Evolutionary conservation across 2,888 invertebrate genomes (phyloP), one percentile per base, ranked within the genome.

Genomic region (Temnothorax ravouxi): DNA sequence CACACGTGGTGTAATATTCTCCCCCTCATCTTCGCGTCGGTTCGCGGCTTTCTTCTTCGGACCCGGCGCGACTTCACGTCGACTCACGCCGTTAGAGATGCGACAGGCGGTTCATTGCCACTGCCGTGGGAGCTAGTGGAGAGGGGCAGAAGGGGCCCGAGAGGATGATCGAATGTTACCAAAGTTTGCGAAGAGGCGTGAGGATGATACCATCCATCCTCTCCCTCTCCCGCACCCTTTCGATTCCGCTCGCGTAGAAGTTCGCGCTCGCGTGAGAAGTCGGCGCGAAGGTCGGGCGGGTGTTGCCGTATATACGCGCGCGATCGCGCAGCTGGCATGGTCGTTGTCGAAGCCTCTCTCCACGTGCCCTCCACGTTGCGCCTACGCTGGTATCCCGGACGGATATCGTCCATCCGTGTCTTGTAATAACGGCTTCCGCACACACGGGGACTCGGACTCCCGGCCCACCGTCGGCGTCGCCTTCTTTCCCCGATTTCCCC

Each of bases 1-100:
- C 93, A 93, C 94, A 94, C 94, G 93, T 94, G 94, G 94, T 92
- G 93, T 93, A 94, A 94, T 94, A 94, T 94, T 94, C 93, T 91
- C 86, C 90, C 89, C 89, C 88, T 88, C 84, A 83, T 85, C 86
- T 75, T 84, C 75, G 85, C 87, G 74, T 76, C 85, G 69, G 66
- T 80, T 83, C 85, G 80, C 83, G 79, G 75, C 75, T 83, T 86
- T 80, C 83, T 86, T 86, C 85, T 72, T 66, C 25, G 71, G 61
- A 67, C 56, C 74, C 83, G 80, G 59, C 82, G 76, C 86, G 86
- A 85, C 84, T 83, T 76, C 85, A 80, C 74, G 67, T 74, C 72
- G 69, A 34, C 79, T 83, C 80, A 77, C 89, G 88, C 92, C 92
- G 92, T 93, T 92, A 91, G 91, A 72, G 90, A 93, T 92, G 92